A percentile compares a stretch with the other conserved stretches of the same genome.
Conservation (phyloP, 2,113 vertebrate species). For the Opisthocomus hoazin region DNA sequence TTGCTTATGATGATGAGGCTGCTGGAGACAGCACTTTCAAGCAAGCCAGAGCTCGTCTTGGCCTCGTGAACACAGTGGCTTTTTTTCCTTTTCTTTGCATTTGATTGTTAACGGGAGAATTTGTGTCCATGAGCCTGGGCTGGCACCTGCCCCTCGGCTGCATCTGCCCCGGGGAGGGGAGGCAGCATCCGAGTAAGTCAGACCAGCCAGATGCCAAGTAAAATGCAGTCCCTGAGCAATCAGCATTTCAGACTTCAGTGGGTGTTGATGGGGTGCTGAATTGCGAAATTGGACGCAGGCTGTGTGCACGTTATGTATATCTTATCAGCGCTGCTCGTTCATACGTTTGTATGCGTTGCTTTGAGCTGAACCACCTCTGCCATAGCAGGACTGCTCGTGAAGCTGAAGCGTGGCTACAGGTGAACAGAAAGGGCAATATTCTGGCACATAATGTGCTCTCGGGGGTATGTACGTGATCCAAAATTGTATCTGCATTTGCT, state of each 20-base stretch:
- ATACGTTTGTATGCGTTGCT: neutral
- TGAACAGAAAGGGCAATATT: neutral
- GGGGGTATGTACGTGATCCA: neutral
- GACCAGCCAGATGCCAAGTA: neutral
- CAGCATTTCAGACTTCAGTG: neutral
- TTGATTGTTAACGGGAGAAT: neutral
- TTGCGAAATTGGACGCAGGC: neutral
- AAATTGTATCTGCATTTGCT: accelerated
- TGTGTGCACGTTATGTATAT: accelerated
- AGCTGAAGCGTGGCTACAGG: neutral
- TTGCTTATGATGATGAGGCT: neutral
- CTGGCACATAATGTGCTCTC: accelerated
- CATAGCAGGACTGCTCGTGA: neutral
- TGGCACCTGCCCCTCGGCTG: neutral
- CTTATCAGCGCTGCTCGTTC: accelerated
- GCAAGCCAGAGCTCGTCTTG: neutral
- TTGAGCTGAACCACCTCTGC: neutral
- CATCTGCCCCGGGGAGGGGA: neutral
- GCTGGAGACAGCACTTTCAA: neutral
- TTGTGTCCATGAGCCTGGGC: neutral
- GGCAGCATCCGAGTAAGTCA: neutral
- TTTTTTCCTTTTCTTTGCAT: neutral
- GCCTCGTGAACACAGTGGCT: accelerated
- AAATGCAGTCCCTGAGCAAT: neutral
- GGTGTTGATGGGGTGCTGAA: neutral